These are phyloP conservation scores for Drosophila limbata DNA, from an alignment of 2,888 invertebrate species.

Conservation along the genomic window DNA sequence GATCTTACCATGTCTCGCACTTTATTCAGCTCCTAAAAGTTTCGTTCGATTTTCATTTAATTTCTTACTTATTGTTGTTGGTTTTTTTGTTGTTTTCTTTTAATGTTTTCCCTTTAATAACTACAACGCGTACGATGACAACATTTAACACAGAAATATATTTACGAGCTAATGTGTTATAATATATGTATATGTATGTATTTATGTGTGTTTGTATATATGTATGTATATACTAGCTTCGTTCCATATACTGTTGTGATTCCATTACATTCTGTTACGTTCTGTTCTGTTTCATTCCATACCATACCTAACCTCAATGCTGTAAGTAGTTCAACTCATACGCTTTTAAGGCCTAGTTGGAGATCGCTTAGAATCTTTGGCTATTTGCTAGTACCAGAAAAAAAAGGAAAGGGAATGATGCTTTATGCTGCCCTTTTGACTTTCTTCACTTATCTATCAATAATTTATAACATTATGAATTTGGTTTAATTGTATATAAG, in stretches of 20 bases:
- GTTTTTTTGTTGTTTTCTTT: constrained; percentile 27
- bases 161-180: constrained; percentile 75
- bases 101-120: constrained; percentile 63
- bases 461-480: constrained; percentile 58
- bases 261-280: constrained; percentile 12
- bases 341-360: constrained; percentile 17
- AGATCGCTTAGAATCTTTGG: constrained; percentile 40
- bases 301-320: constrained; percentile 21
- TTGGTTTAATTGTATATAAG: constrained; percentile 61
- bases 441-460: constrained; percentile 30
- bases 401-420: constrained; percentile 1
- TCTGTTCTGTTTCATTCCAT: constrained; percentile 17
- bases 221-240: constrained; percentile 31
- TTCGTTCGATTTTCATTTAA: constrained; percentile 12
- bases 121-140: constrained; percentile 82
- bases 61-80: constrained; percentile 7
- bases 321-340: constrained; percentile 15
- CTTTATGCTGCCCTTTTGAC: background rate
- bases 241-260: constrained; percentile 26
- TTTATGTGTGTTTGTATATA: constrained; percentile 45
- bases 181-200: constrained; percentile 55
- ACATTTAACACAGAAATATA: constrained; percentile 83
- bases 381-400: constrained; percentile 26
- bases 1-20: constrained; percentile 37
- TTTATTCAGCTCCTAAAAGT: constrained; percentile 25